Base-by-base conservation (phyloP, 2,113 vertebrate species). In the Prinia subflava region DNA sequence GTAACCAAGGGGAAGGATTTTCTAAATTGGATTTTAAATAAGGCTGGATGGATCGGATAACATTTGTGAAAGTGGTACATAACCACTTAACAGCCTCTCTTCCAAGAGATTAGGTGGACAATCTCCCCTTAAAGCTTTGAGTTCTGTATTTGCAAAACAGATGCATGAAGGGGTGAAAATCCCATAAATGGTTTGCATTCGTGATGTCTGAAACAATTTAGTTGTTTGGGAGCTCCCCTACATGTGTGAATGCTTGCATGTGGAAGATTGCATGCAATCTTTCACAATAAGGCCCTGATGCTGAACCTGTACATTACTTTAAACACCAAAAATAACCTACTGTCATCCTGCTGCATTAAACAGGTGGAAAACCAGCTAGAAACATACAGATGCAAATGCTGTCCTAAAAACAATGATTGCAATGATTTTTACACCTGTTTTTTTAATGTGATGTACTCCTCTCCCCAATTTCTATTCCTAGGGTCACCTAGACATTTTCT, bases 121-220 rank as follows among this genome's bases (percentile, higher is more conserved):
- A 64, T 16, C 41, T 78, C n/a, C 27, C 17, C 84, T 55, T 55
- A 74, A 82, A 68, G 73, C 52, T 92, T 30, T 46, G 19, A 92
- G 68, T 33, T 89, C n/a, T 39, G 47, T 50, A 70, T 81, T 84
- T 74, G 42, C 56, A 81, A 82, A 74, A 92, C 62, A 89, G 60
- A 91, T 47, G 25, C 25, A 77, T 0, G 0, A 82, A 69, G 7
- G 22, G 53, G 80, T 69, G 46, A 76, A 95, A 94, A 91, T n/a
- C 88, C 82, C 75, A 83, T 69, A 88, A 87, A 69, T 49, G 24
- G 67, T 62, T 90, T 92, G 79, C 57, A 83, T 82, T 91, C 33
- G 47, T 76, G 49, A 49, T 39, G 63, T n/a, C 41, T 80, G 79
- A 92, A 52, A 94, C 37, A 65, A 53, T 33, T 90, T 30, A 76